Conservation (phyloP, 1,140 invertebrate genomes). For the Ostrea edulis region DNA sequence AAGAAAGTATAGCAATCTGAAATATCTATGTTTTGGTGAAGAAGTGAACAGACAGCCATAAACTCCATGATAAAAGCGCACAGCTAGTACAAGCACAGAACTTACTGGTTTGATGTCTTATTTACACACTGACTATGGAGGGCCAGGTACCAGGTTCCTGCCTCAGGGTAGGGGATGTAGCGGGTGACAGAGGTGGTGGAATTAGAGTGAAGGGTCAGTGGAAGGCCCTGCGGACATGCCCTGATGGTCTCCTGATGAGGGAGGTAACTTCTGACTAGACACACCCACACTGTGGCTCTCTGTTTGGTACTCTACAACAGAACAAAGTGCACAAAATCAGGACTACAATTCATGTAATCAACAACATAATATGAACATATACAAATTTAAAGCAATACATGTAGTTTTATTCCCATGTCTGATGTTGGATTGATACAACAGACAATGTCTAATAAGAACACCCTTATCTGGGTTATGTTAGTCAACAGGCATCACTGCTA, state of each 20-base stretch:
- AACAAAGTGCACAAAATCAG: not conserved
- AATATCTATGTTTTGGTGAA: no score
- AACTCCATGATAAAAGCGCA: no score
- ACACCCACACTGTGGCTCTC: constrained; percentile 49
- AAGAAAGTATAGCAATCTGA: no score
- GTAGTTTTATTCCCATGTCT: no score
- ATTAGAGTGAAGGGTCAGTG: constrained; percentile 48
- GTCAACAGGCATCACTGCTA: no score
- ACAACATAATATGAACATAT: no score
- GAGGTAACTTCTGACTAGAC: constrained; percentile 52
- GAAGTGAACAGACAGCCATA: no score
- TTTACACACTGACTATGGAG: constrained; percentile 68
- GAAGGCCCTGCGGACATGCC: constrained; percentile 46
- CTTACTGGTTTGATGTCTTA: constrained; percentile 24
- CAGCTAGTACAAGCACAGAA: not conserved
- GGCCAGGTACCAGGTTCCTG: constrained; percentile 83
- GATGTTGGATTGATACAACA: no score
- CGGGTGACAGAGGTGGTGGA: not conserved
- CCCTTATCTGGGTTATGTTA: no score
- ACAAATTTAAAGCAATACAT: no score
- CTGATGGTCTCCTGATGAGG: constrained; percentile 36
- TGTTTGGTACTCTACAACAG: constrained; percentile 35
- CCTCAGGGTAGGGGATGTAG: constrained; percentile 68
- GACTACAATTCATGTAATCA: no score
- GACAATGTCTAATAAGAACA: no score